phyloP scores from a whole-genome alignment of 2,113 vertebrate genomes.

The Rhinogobius similis region DNA sequence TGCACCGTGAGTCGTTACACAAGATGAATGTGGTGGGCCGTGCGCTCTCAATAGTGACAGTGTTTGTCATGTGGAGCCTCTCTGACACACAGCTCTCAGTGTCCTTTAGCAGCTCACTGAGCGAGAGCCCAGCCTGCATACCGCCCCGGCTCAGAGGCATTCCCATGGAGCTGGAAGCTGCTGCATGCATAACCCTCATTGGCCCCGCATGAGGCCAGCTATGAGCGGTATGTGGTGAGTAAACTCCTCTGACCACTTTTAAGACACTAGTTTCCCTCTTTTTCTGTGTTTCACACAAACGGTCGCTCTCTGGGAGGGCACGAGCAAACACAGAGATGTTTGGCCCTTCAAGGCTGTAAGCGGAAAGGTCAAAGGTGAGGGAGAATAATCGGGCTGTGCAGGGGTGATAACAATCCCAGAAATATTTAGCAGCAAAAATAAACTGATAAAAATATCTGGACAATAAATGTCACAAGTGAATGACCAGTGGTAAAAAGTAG shows the following conservation, averaged over 20 bases:
- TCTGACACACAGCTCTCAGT: conserved; percentile 61
- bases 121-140: conserved; percentile 62
- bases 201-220: conserved; percentile 56
- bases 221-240: conserved; percentile 63
- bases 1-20: background rate
- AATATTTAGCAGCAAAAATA: conserved; percentile 36
- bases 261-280: conserved; percentile 39
- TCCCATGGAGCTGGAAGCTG: conserved; percentile 44
- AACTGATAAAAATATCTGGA: background rate
- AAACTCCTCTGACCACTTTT: conserved; percentile 25
- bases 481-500: too few relatives aligned
- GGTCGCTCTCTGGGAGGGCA: conserved; percentile 10
- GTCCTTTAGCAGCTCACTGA: conserved; percentile 40
- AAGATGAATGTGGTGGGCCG: conserved; percentile 18
- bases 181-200: conserved; percentile 39
- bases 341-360: conserved; percentile 28
- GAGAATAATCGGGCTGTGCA: conserved; percentile 29
- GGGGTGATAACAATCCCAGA: conserved; percentile 32
- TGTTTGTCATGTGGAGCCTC: conserved; percentile 33
- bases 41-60: conserved; percentile 36
- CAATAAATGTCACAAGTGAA: background rate
- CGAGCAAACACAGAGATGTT: conserved; percentile 36
- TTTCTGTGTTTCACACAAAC: conserved; percentile 15
- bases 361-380: conserved; percentile 42
- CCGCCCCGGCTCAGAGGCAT: conserved; percentile 59